A percentile compares a stretch with the other conserved stretches of the same genome.
Conservation (phyloP, 2,113 vertebrate species). For the Azemiops feae region DNA sequence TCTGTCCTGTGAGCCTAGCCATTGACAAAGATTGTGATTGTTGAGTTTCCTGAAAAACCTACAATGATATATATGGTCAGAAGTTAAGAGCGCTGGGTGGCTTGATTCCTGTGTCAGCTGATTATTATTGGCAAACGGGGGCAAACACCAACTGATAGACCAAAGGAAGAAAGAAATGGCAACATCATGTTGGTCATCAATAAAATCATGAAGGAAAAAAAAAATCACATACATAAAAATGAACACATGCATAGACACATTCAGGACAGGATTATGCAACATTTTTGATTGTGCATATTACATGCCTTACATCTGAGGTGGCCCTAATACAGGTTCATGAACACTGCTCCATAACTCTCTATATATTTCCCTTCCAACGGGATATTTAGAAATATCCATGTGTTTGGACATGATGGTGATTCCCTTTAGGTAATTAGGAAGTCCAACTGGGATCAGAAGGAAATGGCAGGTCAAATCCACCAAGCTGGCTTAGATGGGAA, state of each 20-base stretch:
- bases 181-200: slow-evolving; percentile 62
- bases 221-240: slow-evolving; percentile 63
- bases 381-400: neutral
- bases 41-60: neutral
- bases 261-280: neutral
- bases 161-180: slow-evolving; percentile 65
- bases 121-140: neutral
- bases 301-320: neutral
- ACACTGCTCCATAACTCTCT: neutral
- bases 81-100: neutral
- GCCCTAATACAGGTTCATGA: neutral
- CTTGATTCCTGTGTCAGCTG: slow-evolving; percentile 63
- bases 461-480: neutral
- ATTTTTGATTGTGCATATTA: neutral
- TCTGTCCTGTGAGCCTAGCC: neutral
- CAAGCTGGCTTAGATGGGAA: neutral
- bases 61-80: neutral
- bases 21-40: neutral
- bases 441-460: neutral
- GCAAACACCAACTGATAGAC: slow-evolving; percentile 51
- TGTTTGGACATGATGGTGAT: neutral
- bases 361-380: neutral
- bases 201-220: slow-evolving; percentile 65
- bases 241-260: slow-evolving; percentile 24
- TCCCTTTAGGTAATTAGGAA: too few relatives aligned